These are phyloP conservation scores for Ctenochaetus hawaiiensis DNA, from an alignment of 2,797 vertebrate genomes.

Conservation along the genomic window DNA sequence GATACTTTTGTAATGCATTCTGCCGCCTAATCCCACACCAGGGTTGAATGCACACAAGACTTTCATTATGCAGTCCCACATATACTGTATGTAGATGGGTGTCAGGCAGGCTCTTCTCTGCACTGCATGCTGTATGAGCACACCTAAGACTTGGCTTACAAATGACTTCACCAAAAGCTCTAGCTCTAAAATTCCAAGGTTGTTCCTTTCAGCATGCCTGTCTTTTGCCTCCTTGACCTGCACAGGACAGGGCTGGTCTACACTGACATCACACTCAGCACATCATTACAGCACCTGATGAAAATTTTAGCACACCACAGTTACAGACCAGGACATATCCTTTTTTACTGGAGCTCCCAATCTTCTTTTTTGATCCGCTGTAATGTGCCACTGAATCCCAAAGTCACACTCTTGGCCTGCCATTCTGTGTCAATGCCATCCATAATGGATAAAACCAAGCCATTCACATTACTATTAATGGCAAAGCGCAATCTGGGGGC, in stretches of 20 bases:
- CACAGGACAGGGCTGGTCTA: conserved; percentile 43
- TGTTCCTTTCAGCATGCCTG: conserved; percentile 26
- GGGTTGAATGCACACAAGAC: conserved; percentile 18
- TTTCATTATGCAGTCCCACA: conserved; percentile 15
- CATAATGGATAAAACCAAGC: conserved; percentile 78
- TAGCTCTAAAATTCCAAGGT: conserved; percentile 28
- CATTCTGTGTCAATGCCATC: conserved; percentile 71
- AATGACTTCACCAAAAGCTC: conserved; percentile 28
- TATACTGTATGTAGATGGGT: conserved; percentile 19
- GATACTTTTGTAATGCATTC: conserved; percentile 39
- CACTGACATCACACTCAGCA: conserved; percentile 71
- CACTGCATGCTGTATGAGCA: conserved; percentile 31
- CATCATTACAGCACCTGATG: conserved; percentile 73
- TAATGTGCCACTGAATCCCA: conserved; percentile 70
- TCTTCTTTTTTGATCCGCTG: conserved; percentile 66
- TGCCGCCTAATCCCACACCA: conserved; percentile 33
- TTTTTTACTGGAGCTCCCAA: conserved; percentile 57
- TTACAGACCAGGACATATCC: conserved; percentile 56
- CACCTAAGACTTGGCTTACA: conserved; percentile 36
- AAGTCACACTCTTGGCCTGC: conserved; percentile 70
- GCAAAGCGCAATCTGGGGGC: conserved; percentile 69
- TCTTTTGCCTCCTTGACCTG: conserved; percentile 45
- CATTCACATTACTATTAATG: conserved; percentile 81
- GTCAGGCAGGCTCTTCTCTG: conserved; percentile 25
- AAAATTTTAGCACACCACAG: conserved; percentile 76